Evolutionary conservation across 1,140 invertebrate genomes (phyloP), one percentile per base, ranked within the genome.

Genomic region (Neodiprion lecontei): DNA sequence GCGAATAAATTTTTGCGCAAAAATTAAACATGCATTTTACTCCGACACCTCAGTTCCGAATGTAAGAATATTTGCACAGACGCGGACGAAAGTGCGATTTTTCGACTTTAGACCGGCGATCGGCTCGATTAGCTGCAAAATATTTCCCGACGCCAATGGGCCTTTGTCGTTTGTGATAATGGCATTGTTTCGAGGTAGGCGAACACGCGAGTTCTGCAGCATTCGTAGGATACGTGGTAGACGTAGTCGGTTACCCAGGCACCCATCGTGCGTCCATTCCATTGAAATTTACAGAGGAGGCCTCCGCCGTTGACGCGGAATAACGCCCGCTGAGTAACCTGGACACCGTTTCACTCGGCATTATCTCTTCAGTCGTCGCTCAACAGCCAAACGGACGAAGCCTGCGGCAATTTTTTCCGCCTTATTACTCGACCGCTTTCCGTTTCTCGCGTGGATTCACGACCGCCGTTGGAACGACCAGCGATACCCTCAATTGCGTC

Each of bases 331-430:
- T 76, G 75, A 78, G 80, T 78, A 82, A 82, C 80, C 73, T 82
- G 77, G 82, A 79, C 79, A 74, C 11, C 73, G n/a, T 49, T n/a
- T 47, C 23, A 67, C 69, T 23, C 72, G 28, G 28, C 77, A 75
- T 74, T 82, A 80, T 84, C 82, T 85, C 80, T 80, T 88, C 85
- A 88, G 86, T 87, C 79, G 85, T 83, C 79, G 84, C 79, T 79
- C 67, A 69, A 47, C 67, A 17, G 40, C 21, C 21, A 11, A 23
- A 69, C 40, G 11, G 21, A 12, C 11, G n/a, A 61, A 61, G n/a
- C 53, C 11, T 17, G n/a, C 53, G 53, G 28, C 28, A 40, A 40
- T 40, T 40, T 40, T 40, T 61, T 61, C n/a, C n/a, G 53, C 53
- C 9, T 9, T 17, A 9, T 61, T 61, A 61, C n/a, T 17, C 53